Base-by-base conservation (phyloP, 2,113 vertebrate genomes). In the Pyrgilauda ruficollis region DNA sequence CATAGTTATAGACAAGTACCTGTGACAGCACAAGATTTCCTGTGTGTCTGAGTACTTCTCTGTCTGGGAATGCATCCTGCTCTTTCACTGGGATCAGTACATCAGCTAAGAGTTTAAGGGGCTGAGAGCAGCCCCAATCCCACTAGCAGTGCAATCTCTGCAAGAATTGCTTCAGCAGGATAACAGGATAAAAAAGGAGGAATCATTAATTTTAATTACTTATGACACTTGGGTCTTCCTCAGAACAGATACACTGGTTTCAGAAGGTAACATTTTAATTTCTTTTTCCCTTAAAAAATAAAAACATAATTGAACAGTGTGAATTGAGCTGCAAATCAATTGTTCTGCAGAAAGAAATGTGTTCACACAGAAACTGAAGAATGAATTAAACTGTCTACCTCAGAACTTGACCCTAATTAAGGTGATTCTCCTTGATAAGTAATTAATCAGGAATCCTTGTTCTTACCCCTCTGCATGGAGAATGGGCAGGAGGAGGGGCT, bases 351-450 rank as follows among this genome's bases (percentile, higher is more conserved):
- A 58, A 50, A 90, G 27, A 85, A 91, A 64, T 79, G 33, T 62
- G 46, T 85, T 87, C 43, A 18, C 55, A 10, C 21, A 67, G 63
- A 94, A 93, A 67, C n/a, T 55, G 78, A 78, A 77, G 37, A 83
- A 84, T 84, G 63, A 97, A 92, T 94, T 73, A 90, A 91, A 27
- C 46, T 80, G 39, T 87, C 88, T 91, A 50, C 50, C 37, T 41
- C 46, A 80, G 67, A 92, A 87, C 33, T 84, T 91, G 73, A 87
- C 73, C 93, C 89, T 98, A 98, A 98, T 98, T 98, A 97, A 98
- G 97, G 97, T 96, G 97, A 97, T 98, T 97, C 92, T 92, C 93
- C 96, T 97, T 97, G 96, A 98, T 98, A 97, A 98, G 97, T 97
- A 98, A 98, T 98, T 98, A 98, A 98, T 98, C 97, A 98, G 95